Conservation (phyloP, 2,888 invertebrate species). For the Copidosoma aretas region DNA sequence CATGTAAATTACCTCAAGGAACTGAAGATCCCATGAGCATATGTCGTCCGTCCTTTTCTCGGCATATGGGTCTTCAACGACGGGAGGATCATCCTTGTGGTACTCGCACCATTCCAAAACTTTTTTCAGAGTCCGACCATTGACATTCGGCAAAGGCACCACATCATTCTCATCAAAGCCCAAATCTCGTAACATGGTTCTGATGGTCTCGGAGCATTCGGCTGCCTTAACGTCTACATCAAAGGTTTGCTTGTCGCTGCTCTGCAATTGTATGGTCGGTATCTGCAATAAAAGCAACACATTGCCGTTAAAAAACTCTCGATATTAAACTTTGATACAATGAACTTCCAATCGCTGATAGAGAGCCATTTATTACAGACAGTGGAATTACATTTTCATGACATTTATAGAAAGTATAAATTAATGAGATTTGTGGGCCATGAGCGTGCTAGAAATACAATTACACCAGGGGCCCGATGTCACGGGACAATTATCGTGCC, state of each 20-base stretch:
- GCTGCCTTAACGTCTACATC: constrained; percentile 94
- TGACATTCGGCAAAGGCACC: constrained; percentile 93
- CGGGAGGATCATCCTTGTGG: constrained; percentile 90
- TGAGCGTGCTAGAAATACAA: no score
- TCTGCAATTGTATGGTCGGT: constrained; percentile 91
- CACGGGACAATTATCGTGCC: no score
- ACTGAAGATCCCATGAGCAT: constrained; percentile 96
- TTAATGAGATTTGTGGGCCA: no score
- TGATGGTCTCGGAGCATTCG: constrained; percentile 93
- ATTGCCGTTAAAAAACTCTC: no score
- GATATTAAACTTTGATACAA: no score
- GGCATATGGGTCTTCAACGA: constrained; percentile 93
- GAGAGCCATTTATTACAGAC: no score
- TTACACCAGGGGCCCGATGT: no score
- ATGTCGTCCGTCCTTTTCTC: constrained; percentile 98
- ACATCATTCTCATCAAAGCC: constrained; percentile 89
- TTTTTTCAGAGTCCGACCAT: constrained; percentile 90
- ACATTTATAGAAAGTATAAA: no score
- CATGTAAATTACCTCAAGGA: constrained; percentile 71
- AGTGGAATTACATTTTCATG: no score
- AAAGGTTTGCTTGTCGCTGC: constrained; percentile 90
- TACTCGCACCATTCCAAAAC: constrained; percentile 88
- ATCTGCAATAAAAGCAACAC: constrained; percentile 65
- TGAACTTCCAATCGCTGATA: no score
- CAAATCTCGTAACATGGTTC: constrained; percentile 93